Base-by-base conservation (phyloP, 37 sponge, comb jelly and placozoan species). In the Geodia barretti region DNA sequence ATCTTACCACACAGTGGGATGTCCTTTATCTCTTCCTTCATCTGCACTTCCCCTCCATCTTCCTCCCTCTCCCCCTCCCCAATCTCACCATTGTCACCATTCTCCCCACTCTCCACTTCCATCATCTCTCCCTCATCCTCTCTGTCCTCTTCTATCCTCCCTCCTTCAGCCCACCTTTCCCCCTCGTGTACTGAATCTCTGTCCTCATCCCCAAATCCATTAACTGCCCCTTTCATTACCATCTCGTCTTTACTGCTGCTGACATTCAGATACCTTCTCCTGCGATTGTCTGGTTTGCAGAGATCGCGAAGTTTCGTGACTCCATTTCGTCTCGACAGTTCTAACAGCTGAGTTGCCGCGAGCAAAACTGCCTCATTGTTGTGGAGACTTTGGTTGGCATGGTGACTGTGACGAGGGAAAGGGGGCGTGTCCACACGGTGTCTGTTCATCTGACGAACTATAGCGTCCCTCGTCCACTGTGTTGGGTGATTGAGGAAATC, bases 401-500 rank as follows among this genome's bases (percentile, higher is more conserved):
- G 7, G 54, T 47, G 68, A 29, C 8, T 9, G 64, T 40, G 42
- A 34, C 39, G 26, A n/a, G n/a, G n/a, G n/a, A n/a, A n/a, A n/a
- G n/a, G n/a, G n/a, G n/a, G n/a, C 20, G 69, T 34, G 30, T 68
- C 35, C 35, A 8, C 33, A 1, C 32, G 4, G 54, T 68, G 32
- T 60, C 35, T 30, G 68, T 9, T 70, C 17, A 77, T 41, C 2
- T 85, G 86, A 63, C 79, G 72, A 17, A 77, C 54, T 2, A 85
- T 66, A 29, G 78, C 64, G 71, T 79, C 28, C n/a, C 79, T 65
- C 23, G 86, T 85, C 86, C 86, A 85, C 86, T 85, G 35, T 25
- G 61, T 24, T 14, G 29, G 26, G 25, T 54, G 60, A 25, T 25
- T 28, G 2, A 73, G 28, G 28, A 28, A 35, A 26, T 7, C 7